Base-by-base conservation (phyloP, 2,113 vertebrate genomes). In the Nyctereutes procyonoides region DNA sequence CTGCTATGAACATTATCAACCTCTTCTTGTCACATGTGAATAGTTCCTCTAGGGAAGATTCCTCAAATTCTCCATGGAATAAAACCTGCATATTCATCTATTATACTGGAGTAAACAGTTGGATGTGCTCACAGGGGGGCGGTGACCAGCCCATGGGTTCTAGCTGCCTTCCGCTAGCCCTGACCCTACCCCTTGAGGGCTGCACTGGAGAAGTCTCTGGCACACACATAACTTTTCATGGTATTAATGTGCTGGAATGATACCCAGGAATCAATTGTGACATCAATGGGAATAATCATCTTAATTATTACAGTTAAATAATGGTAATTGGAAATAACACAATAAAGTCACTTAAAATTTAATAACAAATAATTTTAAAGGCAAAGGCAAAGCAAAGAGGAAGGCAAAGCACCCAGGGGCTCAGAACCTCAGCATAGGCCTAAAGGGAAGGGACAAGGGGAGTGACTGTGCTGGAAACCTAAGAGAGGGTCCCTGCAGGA, bases 141-240 rank as follows among this genome's bases (percentile, higher is more conserved):
- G 55, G 32, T 15, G 1, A n/a, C 35, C 8, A 24, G 8, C 19
- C 2, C 2, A 0, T 0, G 35, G 26, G 3, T 19, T 71, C 38
- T 43, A 55, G 17, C 24, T 69, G 13, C 13, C 16, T 24, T 32
- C 38, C 17, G 26, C 43, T 24, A 38, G 7, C 13, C 35, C 19
- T 30, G 2, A 1, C 16, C 35, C 7, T 17, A 8, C 30, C 56
- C 22, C 1, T 15, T 0, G 3, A 53, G 28, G 43, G 12, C 17
- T 48, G 10, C 56, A 3, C 10, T 26, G 24, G 38, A 32, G 14
- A 30, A n/a, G 11, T 16, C 15, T 38, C 38, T 67, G 67, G 16
- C 0, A 2, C 10, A 20, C 17, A 13, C 0, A 8, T 65, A 24
- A 53, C 26, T 30, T 13, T 22, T 35, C 60, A 20, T 17, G 20